Evolutionary conservation across 2,888 invertebrate species (phyloP).

Genomic region (Yponomeuta plumbellus): DNA sequence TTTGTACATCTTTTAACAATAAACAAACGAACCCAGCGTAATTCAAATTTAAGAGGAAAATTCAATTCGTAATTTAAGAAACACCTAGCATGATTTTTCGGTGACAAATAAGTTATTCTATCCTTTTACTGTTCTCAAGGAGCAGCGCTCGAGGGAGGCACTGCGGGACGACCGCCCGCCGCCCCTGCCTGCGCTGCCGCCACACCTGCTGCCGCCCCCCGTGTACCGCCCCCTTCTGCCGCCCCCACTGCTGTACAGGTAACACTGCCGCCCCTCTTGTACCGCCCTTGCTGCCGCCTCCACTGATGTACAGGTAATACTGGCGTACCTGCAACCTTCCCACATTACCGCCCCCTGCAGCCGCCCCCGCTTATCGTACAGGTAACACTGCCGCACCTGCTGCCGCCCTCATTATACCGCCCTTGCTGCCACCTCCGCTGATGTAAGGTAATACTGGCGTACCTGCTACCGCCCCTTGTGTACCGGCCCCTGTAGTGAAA

Average conservation of each 20-base stretch:
- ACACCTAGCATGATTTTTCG: too few species aligned
- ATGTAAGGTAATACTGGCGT: slow-evolving; percentile 18
- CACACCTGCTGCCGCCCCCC: slow-evolving; percentile 39
- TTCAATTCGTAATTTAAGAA: too few species aligned
- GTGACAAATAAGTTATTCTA: too few species aligned
- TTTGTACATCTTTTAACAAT: too few species aligned
- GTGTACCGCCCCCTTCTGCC: slow-evolving; percentile 45
- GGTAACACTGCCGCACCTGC: slow-evolving; percentile 25
- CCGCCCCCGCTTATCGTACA: slow-evolving; percentile 17
- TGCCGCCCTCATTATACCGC: slow-evolving; percentile 47
- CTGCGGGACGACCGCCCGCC: slow-evolving; percentile 41
- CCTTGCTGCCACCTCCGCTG: slow-evolving; percentile 41
- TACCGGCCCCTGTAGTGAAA: too few species aligned
- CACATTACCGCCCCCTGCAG: slow-evolving; percentile 48
- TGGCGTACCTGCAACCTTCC: slow-evolving; percentile 36
- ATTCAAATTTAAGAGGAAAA: too few species aligned
- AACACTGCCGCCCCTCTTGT: slow-evolving; percentile 10
- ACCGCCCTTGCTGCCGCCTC: neutral
- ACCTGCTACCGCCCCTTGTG: neutral
- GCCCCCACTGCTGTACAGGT: slow-evolving; percentile 15
- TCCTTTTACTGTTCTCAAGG: too few species aligned
- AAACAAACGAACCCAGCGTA: too few species aligned
- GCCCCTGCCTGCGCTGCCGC: slow-evolving; percentile 25
- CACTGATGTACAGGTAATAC: neutral
- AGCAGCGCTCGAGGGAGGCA: slow-evolving; percentile 58